Evolutionary conservation across 2,113 vertebrate species (phyloP), one percentile per base, ranked within the genome.

Genomic region (Dinomys branickii): DNA sequence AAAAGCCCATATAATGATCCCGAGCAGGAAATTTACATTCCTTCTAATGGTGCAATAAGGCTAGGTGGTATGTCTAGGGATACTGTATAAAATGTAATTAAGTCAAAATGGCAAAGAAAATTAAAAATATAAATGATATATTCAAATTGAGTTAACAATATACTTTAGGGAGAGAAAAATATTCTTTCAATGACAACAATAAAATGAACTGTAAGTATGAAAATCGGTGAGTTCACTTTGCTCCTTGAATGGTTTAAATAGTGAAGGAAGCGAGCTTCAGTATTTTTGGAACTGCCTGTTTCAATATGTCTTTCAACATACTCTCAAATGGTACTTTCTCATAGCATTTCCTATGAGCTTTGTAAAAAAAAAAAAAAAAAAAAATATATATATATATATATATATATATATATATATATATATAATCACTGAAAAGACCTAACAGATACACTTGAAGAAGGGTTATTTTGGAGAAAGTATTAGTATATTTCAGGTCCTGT

Each of bases 71-170:
- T 41, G 7, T 33, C 90, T 75, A 56, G 9, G 65, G 20, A 77
- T 65, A 58, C 7, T 85, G 22, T 58, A 75, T 84, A 96, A 87
- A 81, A 5, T 90, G 22, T 28, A 17, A 67, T 75, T 94, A 93
- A 80, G 63, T 82, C 63, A 92, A 89, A 77, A 58, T 50, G 77
- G 24, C 50, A 88, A 81, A 65, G 75, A 38, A 94, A 88, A 3
- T 58, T 71, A 52, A 88, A 92, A 88, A 77, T 69, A 88, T 26
- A 28, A 78, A 5, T 92, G 22, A 71, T 56, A 52, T 61, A 65
- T 90, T 90, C 54, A 24, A 85, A 85, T 94, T 61, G 4, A 7
- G 11, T 44, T 93, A 58, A 92, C 93, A 94, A 41, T 58, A 30
- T 73, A 84, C 78, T 47, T n/a, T 52, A n/a, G 69, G 82, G 81